phyloP scores from a whole-genome alignment of 2,888 invertebrate species.

The Stegophylla sp. region DNA sequence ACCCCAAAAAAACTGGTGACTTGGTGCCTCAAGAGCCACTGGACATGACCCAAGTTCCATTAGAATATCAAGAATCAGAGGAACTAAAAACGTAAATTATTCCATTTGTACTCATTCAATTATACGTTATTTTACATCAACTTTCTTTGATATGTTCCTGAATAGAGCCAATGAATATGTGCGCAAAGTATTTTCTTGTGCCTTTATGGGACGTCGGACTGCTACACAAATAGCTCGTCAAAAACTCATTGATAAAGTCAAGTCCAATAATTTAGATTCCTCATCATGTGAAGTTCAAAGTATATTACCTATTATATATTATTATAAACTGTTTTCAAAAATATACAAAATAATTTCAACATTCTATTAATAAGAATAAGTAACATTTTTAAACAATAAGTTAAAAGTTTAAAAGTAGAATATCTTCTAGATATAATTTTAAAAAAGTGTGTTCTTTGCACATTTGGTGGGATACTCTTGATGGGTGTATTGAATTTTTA shows the following conservation, averaged over 20 bases:
- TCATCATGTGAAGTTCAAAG: slow-evolving; percentile 76
- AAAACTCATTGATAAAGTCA: slow-evolving; percentile 71
- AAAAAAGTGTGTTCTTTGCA: too few species aligned
- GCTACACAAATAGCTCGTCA: slow-evolving; percentile 68
- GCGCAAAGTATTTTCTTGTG: slow-evolving; percentile 75
- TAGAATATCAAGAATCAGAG: slow-evolving; percentile 70
- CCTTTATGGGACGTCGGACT: slow-evolving; percentile 71
- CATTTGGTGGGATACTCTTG: too few species aligned
- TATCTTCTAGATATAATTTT: too few species aligned
- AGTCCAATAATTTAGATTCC: slow-evolving; percentile 74
- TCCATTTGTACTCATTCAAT: background rate
- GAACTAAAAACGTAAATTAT: slow-evolving; percentile 74
- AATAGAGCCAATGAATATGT: slow-evolving; percentile 76
- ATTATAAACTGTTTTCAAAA: too few species aligned
- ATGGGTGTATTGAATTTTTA: too few species aligned
- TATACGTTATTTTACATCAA: background rate
- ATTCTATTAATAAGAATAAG: too few species aligned
- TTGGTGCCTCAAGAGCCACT: slow-evolving; percentile 69
- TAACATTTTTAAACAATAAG: too few species aligned
- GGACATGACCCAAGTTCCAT: slow-evolving; percentile 67
- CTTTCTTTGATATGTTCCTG: slow-evolving; percentile 63
- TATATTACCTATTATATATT: slow-evolving; percentile 64
- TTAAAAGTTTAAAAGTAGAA: too few species aligned
- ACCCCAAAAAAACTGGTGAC: slow-evolving; percentile 77
- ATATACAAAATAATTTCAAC: too few species aligned